Percentiles rank a stretch among this genome's conserved stretches.
These are phyloP conservation scores for Carcina quercana DNA, from an alignment of 2,888 invertebrate species.

Conservation along the genomic window DNA sequence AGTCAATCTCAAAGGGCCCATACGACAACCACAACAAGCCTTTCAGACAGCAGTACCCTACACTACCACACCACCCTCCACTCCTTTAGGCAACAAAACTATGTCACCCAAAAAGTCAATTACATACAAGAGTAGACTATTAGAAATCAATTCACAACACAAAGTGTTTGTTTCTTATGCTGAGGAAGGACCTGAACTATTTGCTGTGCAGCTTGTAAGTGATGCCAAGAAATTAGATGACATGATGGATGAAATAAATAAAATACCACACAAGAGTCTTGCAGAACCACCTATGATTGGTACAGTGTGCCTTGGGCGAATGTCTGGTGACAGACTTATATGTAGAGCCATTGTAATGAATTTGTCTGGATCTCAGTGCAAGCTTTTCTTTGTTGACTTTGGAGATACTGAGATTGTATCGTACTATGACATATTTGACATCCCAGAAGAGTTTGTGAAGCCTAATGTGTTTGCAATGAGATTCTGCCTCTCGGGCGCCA, in stretches of 20 bases:
- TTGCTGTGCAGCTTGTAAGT: conserved; percentile 82
- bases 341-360: conserved; percentile 86
- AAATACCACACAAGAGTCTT: conserved; percentile 74
- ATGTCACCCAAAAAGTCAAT: conserved; percentile 54
- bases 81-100: conserved; percentile 26
- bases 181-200: conserved; percentile 85
- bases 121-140: conserved; percentile 68
- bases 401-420: conserved; percentile 84
- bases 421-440: conserved; percentile 81
- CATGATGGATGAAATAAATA: conserved; percentile 84
- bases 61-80: conserved; percentile 20
- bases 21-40: conserved; percentile 45
- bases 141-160: conserved; percentile 71
- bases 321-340: conserved; percentile 79
- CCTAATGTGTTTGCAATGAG: conserved; percentile 84
- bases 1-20: conserved; percentile 46
- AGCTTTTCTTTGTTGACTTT: conserved; percentile 87
- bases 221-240: conserved; percentile 75
- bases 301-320: conserved; percentile 84
- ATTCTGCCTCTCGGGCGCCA: conserved; percentile 82
- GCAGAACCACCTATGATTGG: conserved; percentile 82
- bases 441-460: conserved; percentile 81
- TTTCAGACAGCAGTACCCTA: conserved; percentile 15
- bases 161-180: conserved; percentile 84
- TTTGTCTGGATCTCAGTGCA: conserved; percentile 80